These are phyloP conservation scores for Philopedon plagiatum DNA, from an alignment of 2,888 invertebrate genomes.

Conservation along the genomic window DNA sequence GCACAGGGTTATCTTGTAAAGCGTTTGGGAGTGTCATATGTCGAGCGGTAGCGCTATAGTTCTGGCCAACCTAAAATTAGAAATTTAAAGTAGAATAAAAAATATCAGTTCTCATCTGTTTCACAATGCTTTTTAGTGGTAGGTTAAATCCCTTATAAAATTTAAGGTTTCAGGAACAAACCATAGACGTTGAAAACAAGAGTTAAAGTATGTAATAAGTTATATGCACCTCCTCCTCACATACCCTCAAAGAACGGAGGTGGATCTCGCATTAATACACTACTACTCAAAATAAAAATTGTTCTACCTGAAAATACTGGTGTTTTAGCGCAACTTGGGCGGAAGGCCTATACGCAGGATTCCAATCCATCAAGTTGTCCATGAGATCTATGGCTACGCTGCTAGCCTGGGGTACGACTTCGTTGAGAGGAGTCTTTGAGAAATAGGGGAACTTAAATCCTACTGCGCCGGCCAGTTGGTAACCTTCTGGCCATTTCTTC, in stretches of 20 bases:
- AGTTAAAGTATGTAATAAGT: no score
- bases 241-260: no score
- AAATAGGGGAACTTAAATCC: slow-evolving; percentile 97
- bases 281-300: no score
- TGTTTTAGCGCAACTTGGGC: slow-evolving; percentile 90
- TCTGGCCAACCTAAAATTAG: slow-evolving; percentile 63
- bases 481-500: slow-evolving; percentile 96
- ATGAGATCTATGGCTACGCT: slow-evolving; percentile 87
- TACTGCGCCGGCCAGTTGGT: slow-evolving; percentile 91
- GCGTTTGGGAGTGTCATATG: slow-evolving; percentile 50
- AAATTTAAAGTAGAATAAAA: not conserved
- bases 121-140: no score
- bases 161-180: no score
- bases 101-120: no score
- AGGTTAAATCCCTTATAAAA: no score
- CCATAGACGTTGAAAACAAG: no score
- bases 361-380: slow-evolving; percentile 90
- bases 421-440: slow-evolving; percentile 83
- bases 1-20: slow-evolving; percentile 27
- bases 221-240: no score
- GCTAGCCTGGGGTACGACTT: slow-evolving; percentile 87
- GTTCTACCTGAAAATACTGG: slow-evolving; percentile 66
- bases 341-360: slow-evolving; percentile 92
- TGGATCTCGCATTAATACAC: no score
- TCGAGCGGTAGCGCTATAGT: slow-evolving; percentile 59